These are phyloP conservation scores for Gymnarchus niloticus DNA, from an alignment of 2,113 vertebrate species.

Conservation along the genomic window DNA sequence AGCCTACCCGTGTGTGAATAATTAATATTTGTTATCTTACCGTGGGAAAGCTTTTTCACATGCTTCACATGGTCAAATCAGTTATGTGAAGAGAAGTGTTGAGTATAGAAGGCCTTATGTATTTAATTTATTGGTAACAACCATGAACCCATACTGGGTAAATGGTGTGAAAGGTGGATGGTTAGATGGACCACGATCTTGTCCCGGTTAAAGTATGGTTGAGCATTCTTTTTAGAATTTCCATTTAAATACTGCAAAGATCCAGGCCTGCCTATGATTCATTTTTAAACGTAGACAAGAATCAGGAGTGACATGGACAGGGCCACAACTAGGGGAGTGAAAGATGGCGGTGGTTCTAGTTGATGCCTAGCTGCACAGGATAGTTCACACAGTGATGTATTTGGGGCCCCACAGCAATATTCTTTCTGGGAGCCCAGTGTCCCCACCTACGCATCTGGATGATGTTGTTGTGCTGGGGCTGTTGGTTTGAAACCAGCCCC, in stretches of 20 bases:
- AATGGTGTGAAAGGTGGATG: not conserved
- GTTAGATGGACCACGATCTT: not conserved
- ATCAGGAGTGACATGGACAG: too few species aligned
- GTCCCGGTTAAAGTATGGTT: not conserved
- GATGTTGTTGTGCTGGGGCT: too few species aligned
- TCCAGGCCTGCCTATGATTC: too few species aligned
- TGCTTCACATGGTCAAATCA: not conserved
- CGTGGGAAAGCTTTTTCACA: not conserved
- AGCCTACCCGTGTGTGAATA: not conserved
- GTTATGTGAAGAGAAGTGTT: not conserved
- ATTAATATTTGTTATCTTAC: not conserved
- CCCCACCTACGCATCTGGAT: too few species aligned
- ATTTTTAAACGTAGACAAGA: too few species aligned
- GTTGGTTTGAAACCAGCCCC: too few species aligned
- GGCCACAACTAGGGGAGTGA: too few species aligned
- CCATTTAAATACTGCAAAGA: not conserved
- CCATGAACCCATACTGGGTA: not conserved
- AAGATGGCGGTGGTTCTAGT: too few species aligned
- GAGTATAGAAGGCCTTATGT: not conserved
- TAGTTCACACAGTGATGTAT: too few species aligned
- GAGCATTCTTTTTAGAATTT: not conserved
- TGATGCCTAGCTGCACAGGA: too few species aligned
- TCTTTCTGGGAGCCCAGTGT: too few species aligned
- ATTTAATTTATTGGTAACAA: not conserved
- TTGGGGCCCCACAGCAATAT: too few species aligned